These are phyloP conservation scores for Nerophis ophidion DNA, from an alignment of 2,113 vertebrate species.

Conservation along the genomic window DNA sequence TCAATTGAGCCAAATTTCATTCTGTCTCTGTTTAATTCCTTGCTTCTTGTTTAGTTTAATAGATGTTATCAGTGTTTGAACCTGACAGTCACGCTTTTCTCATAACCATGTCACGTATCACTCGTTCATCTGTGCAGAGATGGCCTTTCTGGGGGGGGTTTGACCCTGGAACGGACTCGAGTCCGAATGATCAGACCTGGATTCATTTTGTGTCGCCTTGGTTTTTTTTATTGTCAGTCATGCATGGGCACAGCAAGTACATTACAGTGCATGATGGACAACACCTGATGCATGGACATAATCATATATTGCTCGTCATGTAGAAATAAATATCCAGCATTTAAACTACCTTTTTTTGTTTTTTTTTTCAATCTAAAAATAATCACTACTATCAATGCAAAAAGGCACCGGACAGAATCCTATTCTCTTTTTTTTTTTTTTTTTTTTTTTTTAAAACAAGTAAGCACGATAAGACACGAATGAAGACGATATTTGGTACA, in stretches of 20 bases:
- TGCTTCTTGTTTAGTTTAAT: too few relatives aligned
- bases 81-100: too few relatives aligned
- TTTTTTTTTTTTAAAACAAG: slow-evolving; percentile 16
- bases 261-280: slow-evolving; percentile 5
- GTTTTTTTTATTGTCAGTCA: slow-evolving; percentile 57
- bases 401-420: slow-evolving; percentile 49
- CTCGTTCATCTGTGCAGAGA: too few relatives aligned
- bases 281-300: neutral
- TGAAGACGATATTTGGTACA: slow-evolving; percentile 48
- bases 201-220: slow-evolving; percentile 13
- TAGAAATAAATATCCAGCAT: neutral
- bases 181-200: neutral
- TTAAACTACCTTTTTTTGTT: neutral
- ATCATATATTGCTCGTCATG: neutral
- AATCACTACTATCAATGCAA: neutral
- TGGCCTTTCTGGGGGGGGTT: too few relatives aligned
- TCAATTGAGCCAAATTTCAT: too few relatives aligned
- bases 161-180: too few relatives aligned
- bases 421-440: slow-evolving; percentile 3
- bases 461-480: slow-evolving; percentile 36
- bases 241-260: slow-evolving; percentile 57
- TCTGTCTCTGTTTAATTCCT: too few relatives aligned
- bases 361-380: neutral
- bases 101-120: too few relatives aligned
- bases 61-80: too few relatives aligned